Percentiles rank a stretch among this genome's conserved stretches.
These are phyloP conservation scores for Blastobasis adustella DNA, from an alignment of 2,888 invertebrate species.

Conservation along the genomic window DNA sequence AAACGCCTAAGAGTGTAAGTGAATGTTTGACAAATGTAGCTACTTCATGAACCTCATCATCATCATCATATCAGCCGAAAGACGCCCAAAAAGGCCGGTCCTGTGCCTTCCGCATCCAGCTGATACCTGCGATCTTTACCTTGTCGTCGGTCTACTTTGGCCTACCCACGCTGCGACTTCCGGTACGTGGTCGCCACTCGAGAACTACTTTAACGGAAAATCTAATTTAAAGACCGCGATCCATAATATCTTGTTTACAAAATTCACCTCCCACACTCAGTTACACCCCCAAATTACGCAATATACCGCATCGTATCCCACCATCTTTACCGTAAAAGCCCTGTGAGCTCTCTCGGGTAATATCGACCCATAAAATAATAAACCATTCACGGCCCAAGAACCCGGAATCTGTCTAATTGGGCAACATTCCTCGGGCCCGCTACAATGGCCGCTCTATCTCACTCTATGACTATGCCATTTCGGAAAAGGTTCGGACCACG, in stretches of 20 bases:
- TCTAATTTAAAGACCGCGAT: too few species aligned
- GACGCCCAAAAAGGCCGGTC: too few species aligned
- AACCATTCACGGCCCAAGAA: slow-evolving; percentile 11
- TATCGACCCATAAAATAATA: slow-evolving; percentile 3
- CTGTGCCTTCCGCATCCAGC: too few species aligned
- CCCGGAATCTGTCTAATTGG: slow-evolving; percentile 49
- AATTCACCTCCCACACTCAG: not conserved
- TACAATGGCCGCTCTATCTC: slow-evolving; percentile 10
- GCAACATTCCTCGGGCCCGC: slow-evolving; percentile 44
- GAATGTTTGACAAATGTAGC: too few species aligned
- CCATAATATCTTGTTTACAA: not conserved
- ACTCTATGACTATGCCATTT: slow-evolving; percentile 23
- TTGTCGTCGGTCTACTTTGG: too few species aligned
- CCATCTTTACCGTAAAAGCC: not conserved
- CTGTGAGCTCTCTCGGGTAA: not conserved
- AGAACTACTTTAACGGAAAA: too few species aligned
- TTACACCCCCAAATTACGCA: not conserved
- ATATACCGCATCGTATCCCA: not conserved
- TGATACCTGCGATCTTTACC: too few species aligned
- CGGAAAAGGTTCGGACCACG: not conserved
- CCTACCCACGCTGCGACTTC: too few species aligned
- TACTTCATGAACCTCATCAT: too few species aligned
- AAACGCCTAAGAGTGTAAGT: too few species aligned
- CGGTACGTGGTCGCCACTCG: too few species aligned
- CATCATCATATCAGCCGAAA: too few species aligned